Evolutionary conservation across 1,140 invertebrate species (phyloP), one percentile per base, ranked within the genome.

Genomic region (Trachymyrmex septentrionalis): DNA sequence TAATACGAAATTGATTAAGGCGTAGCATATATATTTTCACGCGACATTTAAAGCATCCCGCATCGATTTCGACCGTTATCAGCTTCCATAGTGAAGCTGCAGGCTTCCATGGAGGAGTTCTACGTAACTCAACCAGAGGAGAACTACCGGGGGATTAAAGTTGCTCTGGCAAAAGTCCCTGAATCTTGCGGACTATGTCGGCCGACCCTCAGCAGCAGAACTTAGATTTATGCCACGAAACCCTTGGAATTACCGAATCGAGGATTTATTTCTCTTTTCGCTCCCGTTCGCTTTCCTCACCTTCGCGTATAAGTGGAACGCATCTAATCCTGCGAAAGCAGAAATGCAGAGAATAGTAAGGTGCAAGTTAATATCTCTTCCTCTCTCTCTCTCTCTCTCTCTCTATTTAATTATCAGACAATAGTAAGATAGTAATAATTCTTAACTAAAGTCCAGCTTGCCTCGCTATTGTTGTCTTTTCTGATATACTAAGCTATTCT

Each of bases 141-240:
- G 91, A 93, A 93, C 92, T 93, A 92, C 88, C 92, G 88, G 84
- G 90, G 93, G 93, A 94, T 94, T 94, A 94, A 92, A 94, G 92
- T 94, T 92, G 90, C 92, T 92, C 93, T 93, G 92, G 93, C 93
- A 93, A 93, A 93, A 93, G 93, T 95, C 93, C 91, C 92, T 94
- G 94, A 94, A 94, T 95, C 93, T 95, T 94, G 91, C 86, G 91
- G 86, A 89, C 90, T 90, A 87, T 91, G 89, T 91, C 88, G 92
- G 92, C 88, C 92, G 90, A 91, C 87, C 92, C 91, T 93, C 89
- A 90, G 91, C 91, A 92, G 92, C 92, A 93, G 89, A 94, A 95
- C 92, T 95, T 94, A 92, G 94, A 95, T 95, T 95, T 95, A 95
- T 95, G 93, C 93, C 87, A 87, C 89, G 90, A 91, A 93, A 92